phyloP scores from a whole-genome alignment of 2,113 vertebrate species.

The Campylorhamphus procurvoides region DNA sequence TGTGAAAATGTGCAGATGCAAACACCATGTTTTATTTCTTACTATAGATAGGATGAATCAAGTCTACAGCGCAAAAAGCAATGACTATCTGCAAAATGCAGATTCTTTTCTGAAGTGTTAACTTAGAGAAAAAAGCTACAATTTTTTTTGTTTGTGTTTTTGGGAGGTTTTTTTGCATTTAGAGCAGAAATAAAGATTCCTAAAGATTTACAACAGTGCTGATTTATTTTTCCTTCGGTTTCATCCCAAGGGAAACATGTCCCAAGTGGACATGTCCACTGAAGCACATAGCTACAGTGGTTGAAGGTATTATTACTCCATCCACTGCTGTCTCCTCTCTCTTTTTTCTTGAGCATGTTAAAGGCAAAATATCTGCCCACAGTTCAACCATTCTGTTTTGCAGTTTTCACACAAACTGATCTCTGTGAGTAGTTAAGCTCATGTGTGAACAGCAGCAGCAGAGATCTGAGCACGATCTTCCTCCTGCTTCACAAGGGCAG shows the following conservation, averaged over 20 bases:
- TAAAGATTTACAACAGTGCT: background rate
- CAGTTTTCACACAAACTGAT: background rate
- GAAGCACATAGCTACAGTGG: background rate
- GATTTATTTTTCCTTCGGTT: background rate
- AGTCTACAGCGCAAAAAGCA: background rate
- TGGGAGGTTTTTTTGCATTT: background rate
- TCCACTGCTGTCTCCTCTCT: background rate
- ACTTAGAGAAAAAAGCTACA: background rate
- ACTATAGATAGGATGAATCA: background rate
- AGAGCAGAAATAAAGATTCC: background rate
- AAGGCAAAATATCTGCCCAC: background rate
- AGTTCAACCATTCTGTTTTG: background rate
- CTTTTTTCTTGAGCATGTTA: background rate
- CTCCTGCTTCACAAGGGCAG: background rate
- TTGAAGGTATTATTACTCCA: background rate
- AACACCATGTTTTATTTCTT: background rate
- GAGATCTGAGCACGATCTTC: background rate
- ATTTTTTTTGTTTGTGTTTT: background rate
- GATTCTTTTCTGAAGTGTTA: background rate
- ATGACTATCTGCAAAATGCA: background rate
- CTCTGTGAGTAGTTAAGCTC: background rate
- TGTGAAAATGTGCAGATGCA: background rate
- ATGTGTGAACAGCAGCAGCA: background rate
- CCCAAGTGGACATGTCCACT: background rate
- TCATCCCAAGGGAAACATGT: background rate